Base-by-base conservation (phyloP, 1,140 invertebrate species). In the Scaptomyza pallida region DNA sequence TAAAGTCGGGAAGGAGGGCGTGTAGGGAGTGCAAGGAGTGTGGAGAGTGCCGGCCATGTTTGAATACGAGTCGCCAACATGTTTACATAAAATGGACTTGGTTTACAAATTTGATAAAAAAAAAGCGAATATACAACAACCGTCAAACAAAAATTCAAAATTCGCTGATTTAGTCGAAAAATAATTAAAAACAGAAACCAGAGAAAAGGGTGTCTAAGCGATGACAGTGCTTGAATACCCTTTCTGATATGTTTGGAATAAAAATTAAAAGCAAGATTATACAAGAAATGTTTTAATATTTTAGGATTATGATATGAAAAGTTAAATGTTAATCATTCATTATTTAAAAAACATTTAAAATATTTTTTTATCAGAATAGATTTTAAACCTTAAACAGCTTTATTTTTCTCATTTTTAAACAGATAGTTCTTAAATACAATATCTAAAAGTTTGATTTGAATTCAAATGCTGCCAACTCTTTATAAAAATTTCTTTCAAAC, bases 41-140 rank as follows among this genome's bases (percentile, higher is more conserved):
- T 37, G 37, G 47, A 54, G 52, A 55, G 51, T 60, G 60, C 70
- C 60, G 59, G 79, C 79, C 75, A 83, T 78, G 78, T 82, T 81
- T 78, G 72, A 86, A 86, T 86, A 63, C 51, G 82, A 88, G 77
- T 81, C 80, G 85, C 64, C 67, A 89, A 81, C 85, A 89, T 89
- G 85, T 89, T 89, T 89, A 89, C 86, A 89, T 86, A 86, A 89
- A 85, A 69, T 59, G 59, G 77, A 75, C 69, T 81, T 78, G 76
- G 72, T 85, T 89, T 89, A 89, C 79, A 73, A 64, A 75, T 64
- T 30, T 78, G 52, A 26, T 26, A 26, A 26, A 5, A 26, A 26
- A 26, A 26, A 2, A 26, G 6, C 3, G 59, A n/a, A n/a, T n/a
- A n/a, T n/a, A 56, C 51, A 75, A 64, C 41, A 68, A 63, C 60